phyloP scores from a whole-genome alignment of 2,888 invertebrate species.

The Sarcophaga subvicina region DNA sequence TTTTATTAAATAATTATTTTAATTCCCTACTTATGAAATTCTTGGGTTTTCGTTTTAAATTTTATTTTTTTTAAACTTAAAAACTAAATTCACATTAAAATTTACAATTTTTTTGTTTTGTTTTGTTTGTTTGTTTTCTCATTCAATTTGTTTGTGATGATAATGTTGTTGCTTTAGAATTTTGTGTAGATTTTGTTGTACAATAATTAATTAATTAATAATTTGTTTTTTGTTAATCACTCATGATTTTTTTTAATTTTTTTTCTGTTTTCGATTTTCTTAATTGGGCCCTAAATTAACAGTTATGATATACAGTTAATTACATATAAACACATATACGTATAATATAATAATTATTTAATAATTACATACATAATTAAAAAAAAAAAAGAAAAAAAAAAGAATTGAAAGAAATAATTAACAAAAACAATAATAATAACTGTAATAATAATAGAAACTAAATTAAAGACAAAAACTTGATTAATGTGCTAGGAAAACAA shows the following conservation, averaged over 20 bases:
- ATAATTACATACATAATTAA: slow-evolving; percentile 16
- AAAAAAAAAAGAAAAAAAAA: not conserved
- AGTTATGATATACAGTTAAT: slow-evolving; percentile 31
- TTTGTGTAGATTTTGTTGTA: slow-evolving; percentile 10
- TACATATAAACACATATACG: slow-evolving; percentile 20
- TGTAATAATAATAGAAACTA: not conserved
- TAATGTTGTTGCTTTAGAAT: slow-evolving; percentile 27
- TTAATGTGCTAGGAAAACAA: slow-evolving; percentile 48
- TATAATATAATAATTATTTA: slow-evolving; percentile 22
- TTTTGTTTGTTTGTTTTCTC: slow-evolving; percentile 6
- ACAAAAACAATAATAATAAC: not conserved
- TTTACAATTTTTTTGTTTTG: slow-evolving; percentile 40
- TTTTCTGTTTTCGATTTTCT: not conserved
- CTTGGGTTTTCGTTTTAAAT: slow-evolving; percentile 56
- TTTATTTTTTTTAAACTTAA: slow-evolving; percentile 35
- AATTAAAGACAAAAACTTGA: slow-evolving; percentile 19
- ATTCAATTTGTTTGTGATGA: slow-evolving; percentile 24
- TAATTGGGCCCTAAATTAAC: slow-evolving; percentile 43
- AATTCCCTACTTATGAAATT: slow-evolving; percentile 67
- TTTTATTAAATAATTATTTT: slow-evolving; percentile 11
- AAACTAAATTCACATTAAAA: slow-evolving; percentile 56
- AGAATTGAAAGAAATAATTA: not conserved
- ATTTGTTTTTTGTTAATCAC: not conserved
- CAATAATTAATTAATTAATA: not conserved
- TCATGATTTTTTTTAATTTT: slow-evolving; percentile 8